Base-by-base conservation (phyloP, 2,888 invertebrate species). In the Myathropa florea region DNA sequence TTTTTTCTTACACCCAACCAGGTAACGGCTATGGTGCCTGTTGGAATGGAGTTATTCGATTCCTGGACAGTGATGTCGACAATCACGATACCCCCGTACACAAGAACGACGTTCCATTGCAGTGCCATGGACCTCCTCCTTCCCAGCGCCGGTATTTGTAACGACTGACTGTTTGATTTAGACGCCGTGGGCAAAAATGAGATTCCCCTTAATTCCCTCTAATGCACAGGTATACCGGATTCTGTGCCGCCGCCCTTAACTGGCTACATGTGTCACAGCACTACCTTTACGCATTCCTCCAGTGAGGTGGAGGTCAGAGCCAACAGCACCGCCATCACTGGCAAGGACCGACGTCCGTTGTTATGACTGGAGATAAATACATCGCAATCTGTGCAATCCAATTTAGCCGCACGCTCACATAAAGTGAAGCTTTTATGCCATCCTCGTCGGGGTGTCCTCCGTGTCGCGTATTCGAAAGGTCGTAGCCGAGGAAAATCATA, bases 311-410 rank as follows among this genome's bases (percentile, higher is more conserved):
- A 46, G 39, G 39, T 46, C 39, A 46, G n/a, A 46, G 18, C 14
- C 18, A n/a, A 18, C 18, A 46, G 14, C n/a, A 46, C 39, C 39
- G n/a, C n/a, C 39, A 39, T 4, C 39, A n/a, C 18, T 33, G 33
- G 33, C 33, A 33, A 33, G 33, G 18, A 46, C 18, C 46, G 46
- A 65, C 67, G 72, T 53, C 60, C 55, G 67, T 77, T 81, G 81
- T 82, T 85, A 73, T 85, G 85, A 85, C 77, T 78, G 72, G 59
- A 81, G 82, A 78, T 85, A 85, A 82, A 85, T 85, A 78, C 82
- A 82, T 73, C 60, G 85, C 85, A 85, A 85, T 85, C 82, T 85
- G 85, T 85, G 77, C 77, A 60, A 77, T 81, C 81, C 85, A 78
- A 85, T 85, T 85, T 85, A 68, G 77, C 77, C 70, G 64, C 63